A percentile compares a stretch with the other conserved stretches of the same genome.
Conservation (phyloP, 2,888 invertebrate genomes). For the Nowickia ferox region DNA sequence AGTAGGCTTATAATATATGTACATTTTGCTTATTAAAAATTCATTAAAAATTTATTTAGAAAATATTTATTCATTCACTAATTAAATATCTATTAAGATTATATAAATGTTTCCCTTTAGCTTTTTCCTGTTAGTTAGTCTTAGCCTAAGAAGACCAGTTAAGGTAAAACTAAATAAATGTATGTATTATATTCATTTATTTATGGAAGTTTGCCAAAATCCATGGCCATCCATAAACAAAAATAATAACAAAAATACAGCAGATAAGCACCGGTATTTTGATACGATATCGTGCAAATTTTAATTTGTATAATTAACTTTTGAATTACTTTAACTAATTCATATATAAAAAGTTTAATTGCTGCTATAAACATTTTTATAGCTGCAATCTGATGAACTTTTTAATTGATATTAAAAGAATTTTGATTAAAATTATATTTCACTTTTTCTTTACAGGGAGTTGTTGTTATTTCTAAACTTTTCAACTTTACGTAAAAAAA, state of each 20-base stretch:
- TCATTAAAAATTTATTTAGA: conserved; percentile 22
- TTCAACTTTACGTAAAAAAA: too few relatives aligned
- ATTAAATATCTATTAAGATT: conserved; percentile 23
- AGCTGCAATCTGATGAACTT: too few relatives aligned
- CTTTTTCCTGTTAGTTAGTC: neutral
- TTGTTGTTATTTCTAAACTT: neutral
- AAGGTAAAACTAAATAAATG: neutral
- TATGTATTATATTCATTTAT: neutral
- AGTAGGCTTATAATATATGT: neutral
- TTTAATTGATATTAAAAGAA: too few relatives aligned
- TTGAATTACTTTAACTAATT: too few relatives aligned
- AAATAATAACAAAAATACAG: neutral
- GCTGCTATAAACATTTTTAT: too few relatives aligned
- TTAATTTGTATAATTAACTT: too few relatives aligned
- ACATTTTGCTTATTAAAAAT: neutral
- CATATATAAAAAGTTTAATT: too few relatives aligned
- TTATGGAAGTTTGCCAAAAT: conserved; percentile 14
- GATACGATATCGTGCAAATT: neutral
- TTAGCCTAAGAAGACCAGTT: neutral
- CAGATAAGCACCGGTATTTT: neutral
- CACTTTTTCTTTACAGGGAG: too few relatives aligned
- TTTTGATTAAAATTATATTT: too few relatives aligned
- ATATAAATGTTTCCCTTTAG: neutral
- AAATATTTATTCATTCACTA: conserved; percentile 22
- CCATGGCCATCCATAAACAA: neutral